Conservation (phyloP, 2,888 invertebrate species). For the Tipula vernalis region DNA sequence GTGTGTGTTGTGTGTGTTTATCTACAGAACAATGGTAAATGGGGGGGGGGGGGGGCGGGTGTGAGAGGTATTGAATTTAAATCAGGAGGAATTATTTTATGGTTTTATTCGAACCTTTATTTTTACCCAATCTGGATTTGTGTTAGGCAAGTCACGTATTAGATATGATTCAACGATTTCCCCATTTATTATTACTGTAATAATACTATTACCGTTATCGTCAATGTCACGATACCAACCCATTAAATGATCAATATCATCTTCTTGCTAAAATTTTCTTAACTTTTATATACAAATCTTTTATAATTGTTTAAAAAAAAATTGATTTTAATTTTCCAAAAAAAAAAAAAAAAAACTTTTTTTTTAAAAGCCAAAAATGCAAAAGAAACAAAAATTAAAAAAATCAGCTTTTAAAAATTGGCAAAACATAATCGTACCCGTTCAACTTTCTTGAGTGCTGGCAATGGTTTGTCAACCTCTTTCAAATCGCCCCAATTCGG, state of each 20-base stretch:
- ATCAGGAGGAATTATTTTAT: background rate
- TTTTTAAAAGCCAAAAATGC: background rate
- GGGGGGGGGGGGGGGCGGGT: background rate
- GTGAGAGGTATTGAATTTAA: background rate
- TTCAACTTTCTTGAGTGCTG: constrained; percentile 84
- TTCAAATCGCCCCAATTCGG: constrained; percentile 90
- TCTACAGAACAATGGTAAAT: background rate
- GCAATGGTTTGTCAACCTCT: constrained; percentile 76
- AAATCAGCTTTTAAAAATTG: background rate
- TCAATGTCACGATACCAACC: constrained; percentile 46
- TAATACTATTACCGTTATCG: constrained; percentile 34
- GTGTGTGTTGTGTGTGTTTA: background rate
- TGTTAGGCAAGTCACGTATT: background rate
- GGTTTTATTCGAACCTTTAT: background rate
- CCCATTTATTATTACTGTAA: constrained; percentile 49
- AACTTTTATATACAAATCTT: background rate
- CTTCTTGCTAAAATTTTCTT: constrained; percentile 5
- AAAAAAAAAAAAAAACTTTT: background rate
- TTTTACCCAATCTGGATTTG: background rate
- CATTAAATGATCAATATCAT: constrained; percentile 31
- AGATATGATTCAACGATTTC: constrained; percentile 42
- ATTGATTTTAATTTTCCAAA: background rate
- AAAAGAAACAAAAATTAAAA: background rate
- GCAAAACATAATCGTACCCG: constrained; percentile 51
- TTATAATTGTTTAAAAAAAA: background rate